phyloP scores from a whole-genome alignment of 2,113 vertebrate species.

The Passer montanus region DNA sequence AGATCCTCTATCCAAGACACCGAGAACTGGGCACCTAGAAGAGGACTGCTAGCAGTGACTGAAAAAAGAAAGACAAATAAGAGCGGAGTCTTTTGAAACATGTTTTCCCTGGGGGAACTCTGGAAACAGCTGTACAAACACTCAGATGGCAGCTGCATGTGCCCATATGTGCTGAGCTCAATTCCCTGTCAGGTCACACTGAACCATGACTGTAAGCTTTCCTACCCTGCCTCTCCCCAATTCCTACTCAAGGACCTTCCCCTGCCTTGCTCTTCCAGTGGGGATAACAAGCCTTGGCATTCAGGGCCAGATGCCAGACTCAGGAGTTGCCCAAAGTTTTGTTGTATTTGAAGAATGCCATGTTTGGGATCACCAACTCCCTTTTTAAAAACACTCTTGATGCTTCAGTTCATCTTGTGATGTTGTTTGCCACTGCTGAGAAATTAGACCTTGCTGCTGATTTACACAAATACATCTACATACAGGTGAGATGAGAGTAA shows the following conservation, averaged over 20 bases:
- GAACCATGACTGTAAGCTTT: background rate
- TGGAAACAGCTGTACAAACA: background rate
- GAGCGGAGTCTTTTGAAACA: background rate
- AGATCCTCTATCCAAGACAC: background rate
- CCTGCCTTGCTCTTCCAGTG: background rate
- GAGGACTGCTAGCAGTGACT: background rate
- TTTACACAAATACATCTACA: rapidly evolving
- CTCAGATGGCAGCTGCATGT: background rate
- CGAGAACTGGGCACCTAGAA: background rate
- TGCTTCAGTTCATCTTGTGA: background rate
- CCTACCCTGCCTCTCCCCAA: background rate
- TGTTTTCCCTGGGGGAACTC: background rate
- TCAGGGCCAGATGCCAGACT: background rate
- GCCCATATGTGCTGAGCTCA: rapidly evolving
- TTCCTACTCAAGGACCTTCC: background rate
- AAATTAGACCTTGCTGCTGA: background rate
- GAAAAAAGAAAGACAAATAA: background rate
- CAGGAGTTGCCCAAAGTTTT: background rate
- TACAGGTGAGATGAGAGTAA: background rate
- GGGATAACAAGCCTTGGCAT: background rate
- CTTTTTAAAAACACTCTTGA: background rate
- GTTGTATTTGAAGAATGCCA: background rate
- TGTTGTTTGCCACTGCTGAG: background rate
- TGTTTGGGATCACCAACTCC: background rate
- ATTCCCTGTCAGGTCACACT: background rate